phyloP scores from a whole-genome alignment of 2,113 vertebrate species.

The Dasyornis broadbenti region DNA sequence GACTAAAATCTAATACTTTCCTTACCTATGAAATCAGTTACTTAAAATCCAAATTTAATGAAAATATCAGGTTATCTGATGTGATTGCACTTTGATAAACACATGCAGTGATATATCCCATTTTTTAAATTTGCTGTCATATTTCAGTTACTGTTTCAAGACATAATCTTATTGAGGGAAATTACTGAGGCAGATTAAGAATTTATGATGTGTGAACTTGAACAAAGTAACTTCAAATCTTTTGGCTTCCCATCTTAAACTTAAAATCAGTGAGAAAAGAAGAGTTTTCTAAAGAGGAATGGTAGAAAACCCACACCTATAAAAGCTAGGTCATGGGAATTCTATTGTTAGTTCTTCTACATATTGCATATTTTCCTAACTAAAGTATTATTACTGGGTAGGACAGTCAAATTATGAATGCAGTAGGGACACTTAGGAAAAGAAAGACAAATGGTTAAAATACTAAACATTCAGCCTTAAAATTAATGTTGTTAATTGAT shows the following conservation, averaged over 20 bases:
- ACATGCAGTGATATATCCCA: not conserved
- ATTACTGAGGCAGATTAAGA: not conserved
- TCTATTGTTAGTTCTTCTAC: not conserved
- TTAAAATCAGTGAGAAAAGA: not conserved
- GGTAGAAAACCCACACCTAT: not conserved
- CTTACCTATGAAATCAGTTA: not conserved
- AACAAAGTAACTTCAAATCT: not conserved
- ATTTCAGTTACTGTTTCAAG: not conserved
- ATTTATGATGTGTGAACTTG: not conserved
- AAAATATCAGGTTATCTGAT: not conserved
- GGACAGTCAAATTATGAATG: not conserved
- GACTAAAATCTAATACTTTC: not conserved
- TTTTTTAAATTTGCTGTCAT: not conserved
- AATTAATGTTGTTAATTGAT: not conserved
- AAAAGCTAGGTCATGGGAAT: not conserved
- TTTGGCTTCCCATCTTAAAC: not conserved
- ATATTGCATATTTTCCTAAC: not conserved
- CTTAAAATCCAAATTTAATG: not conserved
- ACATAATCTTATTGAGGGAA: not conserved
- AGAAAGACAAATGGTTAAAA: not conserved
- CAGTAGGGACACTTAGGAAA: not conserved
- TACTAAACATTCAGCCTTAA: not conserved
- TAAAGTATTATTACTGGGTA: not conserved
- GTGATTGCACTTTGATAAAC: not conserved
- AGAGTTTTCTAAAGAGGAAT: not conserved